Conservation (phyloP, 2,888 invertebrate genomes). For the Plagodis dolabraria region DNA sequence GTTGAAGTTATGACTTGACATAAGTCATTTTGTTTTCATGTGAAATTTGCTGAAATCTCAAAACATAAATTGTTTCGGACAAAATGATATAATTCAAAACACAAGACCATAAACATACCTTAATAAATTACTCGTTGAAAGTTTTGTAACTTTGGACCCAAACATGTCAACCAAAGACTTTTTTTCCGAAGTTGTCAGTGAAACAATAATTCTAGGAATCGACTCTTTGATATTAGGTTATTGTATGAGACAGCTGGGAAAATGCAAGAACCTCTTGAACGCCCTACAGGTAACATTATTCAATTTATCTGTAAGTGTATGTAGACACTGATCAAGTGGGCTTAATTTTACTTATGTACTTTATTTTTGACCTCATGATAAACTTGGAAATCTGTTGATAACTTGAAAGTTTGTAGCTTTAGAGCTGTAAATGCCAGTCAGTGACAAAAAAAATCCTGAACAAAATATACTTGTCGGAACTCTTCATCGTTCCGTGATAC, state of each 20-base stretch:
- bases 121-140: slow-evolving; percentile 7
- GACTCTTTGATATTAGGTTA: slow-evolving; percentile 90
- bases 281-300: slow-evolving; percentile 86
- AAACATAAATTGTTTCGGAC: slow-evolving; percentile 3
- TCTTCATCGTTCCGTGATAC: too few species aligned
- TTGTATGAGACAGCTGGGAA: slow-evolving; percentile 90
- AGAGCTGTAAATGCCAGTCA: too few species aligned
- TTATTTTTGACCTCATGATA: too few species aligned
- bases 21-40: too few species aligned
- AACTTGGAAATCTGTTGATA: too few species aligned
- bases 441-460: too few species aligned
- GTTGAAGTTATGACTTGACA: too few species aligned
- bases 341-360: too few species aligned
- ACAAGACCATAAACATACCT: background rate
- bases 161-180: slow-evolving; percentile 85
- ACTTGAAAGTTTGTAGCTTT: too few species aligned
- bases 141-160: slow-evolving; percentile 1
- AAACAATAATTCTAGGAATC: slow-evolving; percentile 89
- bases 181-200: slow-evolving; percentile 85
- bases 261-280: slow-evolving; percentile 89
- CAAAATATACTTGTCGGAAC: too few species aligned
- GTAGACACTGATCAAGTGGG: too few species aligned
- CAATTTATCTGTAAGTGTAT: background rate
- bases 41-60: too few species aligned
- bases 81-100: slow-evolving; percentile 27